Evolutionary conservation across 2,888 invertebrate genomes (phyloP).

Genomic region (Elysia crispata): DNA sequence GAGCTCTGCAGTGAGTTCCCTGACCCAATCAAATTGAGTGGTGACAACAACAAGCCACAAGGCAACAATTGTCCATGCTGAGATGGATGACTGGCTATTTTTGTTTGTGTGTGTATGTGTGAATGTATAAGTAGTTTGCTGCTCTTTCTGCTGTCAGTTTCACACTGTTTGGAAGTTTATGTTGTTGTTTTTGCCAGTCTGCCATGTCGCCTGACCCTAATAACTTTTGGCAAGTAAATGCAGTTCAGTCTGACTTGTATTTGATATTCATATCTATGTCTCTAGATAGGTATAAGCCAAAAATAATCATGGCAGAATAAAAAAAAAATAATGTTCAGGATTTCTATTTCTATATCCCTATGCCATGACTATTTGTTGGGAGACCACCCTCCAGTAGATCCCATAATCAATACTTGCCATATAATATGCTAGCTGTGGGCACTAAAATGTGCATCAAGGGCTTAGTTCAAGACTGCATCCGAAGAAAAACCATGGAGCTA

Average conservation of each 20-base stretch:
- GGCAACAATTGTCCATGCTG: slow-evolving; percentile 31
- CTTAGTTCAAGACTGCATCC: no score
- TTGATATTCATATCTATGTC: no score
- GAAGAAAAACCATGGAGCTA: no score
- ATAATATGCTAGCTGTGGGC: no score
- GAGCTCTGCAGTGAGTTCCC: slow-evolving; percentile 98
- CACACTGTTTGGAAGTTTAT: background rate
- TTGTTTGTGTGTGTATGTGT: slow-evolving; percentile 47
- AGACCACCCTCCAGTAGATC: no score
- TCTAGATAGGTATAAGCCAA: no score
- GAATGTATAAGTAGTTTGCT: background rate
- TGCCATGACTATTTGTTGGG: no score
- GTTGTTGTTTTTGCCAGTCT: background rate
- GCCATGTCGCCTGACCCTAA: background rate
- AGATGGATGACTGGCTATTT: slow-evolving; percentile 56
- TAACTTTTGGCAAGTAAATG: slow-evolving; percentile 1
- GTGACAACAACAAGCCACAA: slow-evolving; percentile 68
- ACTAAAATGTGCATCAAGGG: no score
- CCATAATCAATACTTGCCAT: no score
- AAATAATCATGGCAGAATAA: no score
- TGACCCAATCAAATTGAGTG: slow-evolving; percentile 86
- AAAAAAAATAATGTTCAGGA: no score
- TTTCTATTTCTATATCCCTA: no score
- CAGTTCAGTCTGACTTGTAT: background rate
- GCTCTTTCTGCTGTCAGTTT: background rate